Percentiles rank a stretch among this genome's conserved stretches.
Evolutionary conservation across 2,797 vertebrate species (phyloP).

Genomic region (Synaphobranchus kaupii): DNA sequence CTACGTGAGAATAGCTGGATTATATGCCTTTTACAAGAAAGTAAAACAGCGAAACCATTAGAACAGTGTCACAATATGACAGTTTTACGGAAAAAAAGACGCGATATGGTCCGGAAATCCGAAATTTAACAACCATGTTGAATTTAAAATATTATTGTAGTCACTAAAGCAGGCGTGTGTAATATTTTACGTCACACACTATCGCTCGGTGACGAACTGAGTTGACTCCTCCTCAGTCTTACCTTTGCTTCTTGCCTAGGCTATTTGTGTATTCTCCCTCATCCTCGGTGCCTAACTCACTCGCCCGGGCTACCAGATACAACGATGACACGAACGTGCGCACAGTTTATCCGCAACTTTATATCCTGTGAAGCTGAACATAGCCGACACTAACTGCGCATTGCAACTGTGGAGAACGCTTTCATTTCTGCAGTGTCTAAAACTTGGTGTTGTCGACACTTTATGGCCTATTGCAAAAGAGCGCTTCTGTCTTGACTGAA

Average conservation of each 20-base stretch:
- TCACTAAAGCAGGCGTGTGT: constrained; percentile 18
- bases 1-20: background rate
- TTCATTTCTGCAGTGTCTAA: background rate
- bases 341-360: constrained; percentile 24
- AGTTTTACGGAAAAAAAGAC: constrained; percentile 11
- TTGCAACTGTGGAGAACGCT: background rate
- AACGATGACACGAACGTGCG: background rate
- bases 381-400: background rate
- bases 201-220: constrained; percentile 59
- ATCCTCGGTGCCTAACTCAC: constrained; percentile 41
- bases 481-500: constrained; percentile 13
- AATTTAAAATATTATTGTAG: background rate
- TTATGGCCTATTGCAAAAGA: background rate
- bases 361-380: constrained; percentile 20
- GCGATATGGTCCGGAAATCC: background rate
- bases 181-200: constrained; percentile 64
- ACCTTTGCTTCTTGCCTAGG: constrained; percentile 50
- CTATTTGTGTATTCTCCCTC: constrained; percentile 46
- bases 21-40: background rate
- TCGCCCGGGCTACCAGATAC: constrained; percentile 60
- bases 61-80: background rate
- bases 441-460: background rate
- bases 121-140: constrained; percentile 11
- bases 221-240: constrained; percentile 50
- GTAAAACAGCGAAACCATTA: background rate